Conservation (phyloP, 2,888 invertebrate genomes). For the Hypomecis atomaria region DNA sequence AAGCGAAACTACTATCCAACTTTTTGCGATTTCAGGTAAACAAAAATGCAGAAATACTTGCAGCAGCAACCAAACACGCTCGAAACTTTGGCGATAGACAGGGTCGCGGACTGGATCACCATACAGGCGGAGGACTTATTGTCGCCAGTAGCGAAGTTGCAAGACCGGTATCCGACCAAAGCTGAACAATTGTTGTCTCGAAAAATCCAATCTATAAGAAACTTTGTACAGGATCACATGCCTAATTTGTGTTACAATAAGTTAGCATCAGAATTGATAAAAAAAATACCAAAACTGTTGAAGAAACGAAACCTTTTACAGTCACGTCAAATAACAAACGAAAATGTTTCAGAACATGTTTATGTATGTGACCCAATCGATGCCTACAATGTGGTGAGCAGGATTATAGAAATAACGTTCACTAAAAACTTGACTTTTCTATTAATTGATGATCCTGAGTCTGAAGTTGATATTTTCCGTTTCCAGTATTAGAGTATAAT, state of each 20-base stretch:
- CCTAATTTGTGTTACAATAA: background rate
- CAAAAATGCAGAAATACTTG: too few relatives aligned
- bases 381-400: too few relatives aligned
- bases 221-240: background rate
- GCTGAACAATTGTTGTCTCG: background rate
- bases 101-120: background rate
- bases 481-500: too few relatives aligned
- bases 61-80: background rate
- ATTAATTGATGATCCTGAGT: too few relatives aligned
- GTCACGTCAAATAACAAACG: too few relatives aligned
- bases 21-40: too few relatives aligned
- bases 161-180: background rate
- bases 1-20: too few relatives aligned
- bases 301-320: background rate
- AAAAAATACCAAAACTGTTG: background rate
- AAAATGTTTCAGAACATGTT: too few relatives aligned
- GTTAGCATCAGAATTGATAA: background rate
- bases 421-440: background rate
- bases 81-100: background rate
- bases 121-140: background rate
- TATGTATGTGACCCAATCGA: too few relatives aligned
- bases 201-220: background rate
- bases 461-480: too few relatives aligned
- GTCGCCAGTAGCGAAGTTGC: background rate
- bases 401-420: background rate